phyloP scores from a whole-genome alignment of 92 coral and sea anemone species.

The Chrysogorgia sp. region DNA sequence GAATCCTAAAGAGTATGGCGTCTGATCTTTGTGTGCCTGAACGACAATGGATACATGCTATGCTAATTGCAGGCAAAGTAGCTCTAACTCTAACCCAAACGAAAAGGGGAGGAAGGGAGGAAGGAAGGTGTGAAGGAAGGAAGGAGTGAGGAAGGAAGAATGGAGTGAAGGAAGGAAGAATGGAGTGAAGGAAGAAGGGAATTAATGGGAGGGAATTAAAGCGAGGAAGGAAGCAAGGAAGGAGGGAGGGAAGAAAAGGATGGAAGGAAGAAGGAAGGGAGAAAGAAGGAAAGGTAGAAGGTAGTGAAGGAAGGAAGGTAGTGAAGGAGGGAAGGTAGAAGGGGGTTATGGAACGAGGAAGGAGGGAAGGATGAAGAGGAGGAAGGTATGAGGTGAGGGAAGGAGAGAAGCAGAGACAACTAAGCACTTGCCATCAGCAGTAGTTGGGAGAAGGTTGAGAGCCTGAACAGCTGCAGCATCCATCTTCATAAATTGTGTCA shows the following conservation, averaged over 20 bases:
- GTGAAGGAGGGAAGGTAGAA: not conserved
- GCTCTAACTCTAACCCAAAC: not conserved
- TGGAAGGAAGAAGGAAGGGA: not conserved
- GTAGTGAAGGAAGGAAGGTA: not conserved
- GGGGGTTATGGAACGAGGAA: too few relatives aligned
- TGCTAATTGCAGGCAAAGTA: too few relatives aligned
- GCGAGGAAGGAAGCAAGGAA: not conserved
- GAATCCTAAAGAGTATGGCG: too few relatives aligned
- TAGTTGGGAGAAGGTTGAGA: slow-evolving; percentile 82
- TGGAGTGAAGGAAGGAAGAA: too few relatives aligned
- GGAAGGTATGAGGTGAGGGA: not conserved
- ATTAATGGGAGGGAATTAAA: too few relatives aligned
- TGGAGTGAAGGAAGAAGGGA: too few relatives aligned
- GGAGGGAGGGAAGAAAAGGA: not conserved
- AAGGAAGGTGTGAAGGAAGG: too few relatives aligned
- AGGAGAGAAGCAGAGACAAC: not conserved
- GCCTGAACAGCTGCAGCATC: slow-evolving; percentile 98
- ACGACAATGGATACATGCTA: too few relatives aligned
- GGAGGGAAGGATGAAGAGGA: not conserved
- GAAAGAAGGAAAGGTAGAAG: not conserved
- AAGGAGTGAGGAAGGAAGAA: too few relatives aligned
- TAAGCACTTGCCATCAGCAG: slow-evolving; percentile 72
- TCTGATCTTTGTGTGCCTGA: too few relatives aligned
- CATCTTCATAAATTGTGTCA: slow-evolving; percentile 93
- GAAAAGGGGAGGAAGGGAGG: too few relatives aligned